Conservation (phyloP, 2,888 invertebrate genomes). For the Anorthoa munda region DNA sequence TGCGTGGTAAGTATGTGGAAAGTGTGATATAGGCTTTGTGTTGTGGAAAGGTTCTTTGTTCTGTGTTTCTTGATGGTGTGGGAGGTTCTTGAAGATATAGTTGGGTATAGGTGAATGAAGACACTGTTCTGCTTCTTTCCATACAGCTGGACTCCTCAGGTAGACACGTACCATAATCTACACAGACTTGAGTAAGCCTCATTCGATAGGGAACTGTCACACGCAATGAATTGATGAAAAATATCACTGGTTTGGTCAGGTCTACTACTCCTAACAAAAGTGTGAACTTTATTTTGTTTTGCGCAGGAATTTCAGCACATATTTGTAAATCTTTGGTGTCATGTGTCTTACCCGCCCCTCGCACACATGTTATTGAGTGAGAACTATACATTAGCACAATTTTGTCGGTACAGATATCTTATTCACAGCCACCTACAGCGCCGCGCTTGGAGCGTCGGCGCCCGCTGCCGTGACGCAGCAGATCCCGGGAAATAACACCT, state of each 20-base stretch:
- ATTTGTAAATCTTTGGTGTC: conserved; percentile 39
- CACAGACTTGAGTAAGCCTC: background rate
- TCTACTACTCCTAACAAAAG: background rate
- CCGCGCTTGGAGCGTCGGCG: conserved; percentile 35
- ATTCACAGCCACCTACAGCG: conserved; percentile 56
- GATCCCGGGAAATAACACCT: conserved; percentile 82
- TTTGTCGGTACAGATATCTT: conserved; percentile 67
- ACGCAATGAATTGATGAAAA: background rate
- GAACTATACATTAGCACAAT: conserved; percentile 59
- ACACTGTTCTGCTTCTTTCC: background rate
- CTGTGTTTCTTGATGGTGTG: conserved; percentile 3
- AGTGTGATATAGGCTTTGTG: conserved; percentile 31
- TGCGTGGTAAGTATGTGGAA: conserved; percentile 51
- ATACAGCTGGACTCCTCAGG: background rate
- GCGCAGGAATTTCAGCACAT: background rate
- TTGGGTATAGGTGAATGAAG: background rate
- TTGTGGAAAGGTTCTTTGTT: conserved; percentile 28
- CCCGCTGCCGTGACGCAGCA: conserved; percentile 79
- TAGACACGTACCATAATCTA: too few relatives aligned
- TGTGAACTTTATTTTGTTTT: background rate
- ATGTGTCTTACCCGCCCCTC: conserved; percentile 32
- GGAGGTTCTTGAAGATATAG: background rate
- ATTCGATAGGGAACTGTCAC: background rate
- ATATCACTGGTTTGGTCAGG: too few relatives aligned
- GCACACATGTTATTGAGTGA: conserved; percentile 50